Percentiles rank a stretch among this genome's conserved stretches.
These are phyloP conservation scores for Mormyrops attenuatus DNA, from an alignment of 2,797 vertebrate species.

Conservation along the genomic window DNA sequence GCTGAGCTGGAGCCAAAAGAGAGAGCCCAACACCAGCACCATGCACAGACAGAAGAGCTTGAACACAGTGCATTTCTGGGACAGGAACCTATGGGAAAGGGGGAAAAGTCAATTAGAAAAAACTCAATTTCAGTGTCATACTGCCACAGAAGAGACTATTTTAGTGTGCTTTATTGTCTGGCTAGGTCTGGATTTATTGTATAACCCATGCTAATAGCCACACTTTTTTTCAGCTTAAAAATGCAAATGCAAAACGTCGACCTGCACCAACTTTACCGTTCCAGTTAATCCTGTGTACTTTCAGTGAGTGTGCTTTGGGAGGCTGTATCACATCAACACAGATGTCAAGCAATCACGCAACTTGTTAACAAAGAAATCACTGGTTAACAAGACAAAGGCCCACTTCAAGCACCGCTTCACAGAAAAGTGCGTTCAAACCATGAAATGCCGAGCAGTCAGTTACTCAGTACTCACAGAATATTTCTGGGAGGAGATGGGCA, in stretches of 20 bases:
- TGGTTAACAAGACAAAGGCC: neutral
- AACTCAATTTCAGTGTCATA: neutral
- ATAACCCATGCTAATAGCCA: neutral
- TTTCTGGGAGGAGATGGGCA: neutral
- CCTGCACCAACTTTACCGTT: neutral
- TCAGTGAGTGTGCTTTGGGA: neutral
- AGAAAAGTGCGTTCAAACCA: neutral
- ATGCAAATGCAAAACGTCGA: neutral
- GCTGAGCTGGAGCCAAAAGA: slow-evolving; percentile 91
- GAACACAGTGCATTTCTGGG: slow-evolving; percentile 71
- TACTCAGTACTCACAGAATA: slow-evolving; percentile 23
- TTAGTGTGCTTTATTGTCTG: neutral
- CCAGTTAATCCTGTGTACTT: neutral
- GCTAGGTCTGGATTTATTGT: neutral
- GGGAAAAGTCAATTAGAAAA: neutral
- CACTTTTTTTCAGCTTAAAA: neutral
- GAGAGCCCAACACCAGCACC: slow-evolving; percentile 74
- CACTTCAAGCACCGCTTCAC: neutral
- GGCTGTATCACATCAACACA: neutral
- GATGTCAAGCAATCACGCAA: neutral
- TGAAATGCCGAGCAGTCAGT: neutral
- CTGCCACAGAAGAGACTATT: slow-evolving; percentile 29
- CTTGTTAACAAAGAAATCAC: neutral
- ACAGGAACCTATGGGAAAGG: slow-evolving; percentile 56
- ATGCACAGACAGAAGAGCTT: slow-evolving; percentile 81